Evolutionary conservation across 2,888 invertebrate species (phyloP).

Genomic region (Sesia apiformis): DNA sequence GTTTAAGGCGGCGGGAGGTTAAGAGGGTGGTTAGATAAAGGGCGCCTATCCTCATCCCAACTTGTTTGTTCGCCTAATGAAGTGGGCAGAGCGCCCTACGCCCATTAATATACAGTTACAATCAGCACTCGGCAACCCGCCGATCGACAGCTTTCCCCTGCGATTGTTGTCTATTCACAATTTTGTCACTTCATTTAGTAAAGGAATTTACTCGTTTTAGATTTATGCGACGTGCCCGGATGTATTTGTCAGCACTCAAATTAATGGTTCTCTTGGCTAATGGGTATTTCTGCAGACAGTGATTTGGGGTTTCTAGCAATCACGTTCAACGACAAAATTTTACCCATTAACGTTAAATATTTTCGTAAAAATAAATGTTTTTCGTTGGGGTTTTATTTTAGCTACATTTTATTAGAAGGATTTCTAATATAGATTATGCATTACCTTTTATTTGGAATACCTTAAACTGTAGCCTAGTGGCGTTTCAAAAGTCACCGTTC

Average conservation of each 20-base stretch:
- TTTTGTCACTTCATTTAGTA: conserved; percentile 1
- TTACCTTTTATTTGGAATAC: too few relatives aligned
- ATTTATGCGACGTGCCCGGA: background rate
- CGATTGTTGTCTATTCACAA: background rate
- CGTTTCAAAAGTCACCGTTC: too few relatives aligned
- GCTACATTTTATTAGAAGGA: too few relatives aligned
- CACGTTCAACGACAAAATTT: background rate
- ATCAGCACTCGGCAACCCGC: conserved; percentile 5
- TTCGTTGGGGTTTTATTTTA: too few relatives aligned
- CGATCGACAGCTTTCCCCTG: background rate
- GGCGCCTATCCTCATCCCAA: conserved; percentile 28
- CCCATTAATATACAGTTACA: conserved; percentile 57
- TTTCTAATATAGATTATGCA: too few relatives aligned
- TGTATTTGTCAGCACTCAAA: conserved; percentile 1
- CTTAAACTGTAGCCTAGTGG: too few relatives aligned
- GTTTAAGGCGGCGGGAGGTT: conserved; percentile 26
- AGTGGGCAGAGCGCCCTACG: conserved; percentile 48
- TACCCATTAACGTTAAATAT: too few relatives aligned
- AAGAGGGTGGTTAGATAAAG: conserved; percentile 42
- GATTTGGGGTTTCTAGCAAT: background rate
- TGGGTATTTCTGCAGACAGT: background rate
- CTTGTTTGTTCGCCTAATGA: conserved; percentile 67
- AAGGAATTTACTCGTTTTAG: background rate
- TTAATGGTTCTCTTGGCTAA: background rate
- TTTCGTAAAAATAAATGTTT: too few relatives aligned